Evolutionary conservation across 1,140 invertebrate species (phyloP), one percentile per base, ranked within the genome.

Genomic region (Ostrea denselamellosa): DNA sequence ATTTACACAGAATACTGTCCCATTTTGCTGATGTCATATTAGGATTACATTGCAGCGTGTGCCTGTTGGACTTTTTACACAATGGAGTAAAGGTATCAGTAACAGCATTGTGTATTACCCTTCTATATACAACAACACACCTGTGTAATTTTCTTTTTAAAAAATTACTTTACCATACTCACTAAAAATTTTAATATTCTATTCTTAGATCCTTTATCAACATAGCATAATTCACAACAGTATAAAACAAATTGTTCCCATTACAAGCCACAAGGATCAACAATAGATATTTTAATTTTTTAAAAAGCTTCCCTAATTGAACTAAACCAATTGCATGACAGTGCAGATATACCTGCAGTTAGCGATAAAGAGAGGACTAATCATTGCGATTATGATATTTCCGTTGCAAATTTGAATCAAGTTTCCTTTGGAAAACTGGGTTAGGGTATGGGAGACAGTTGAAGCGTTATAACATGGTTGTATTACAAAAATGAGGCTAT

Each of bases 331-430:
- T 77, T 77, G 25, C 19, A 28, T 77, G 68, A 77, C 68, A 77
- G 28, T 77, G 28, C 28, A 77, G 68, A 77, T 77, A 25, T 77
- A 77, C 68, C 25, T 77, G 68, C 68, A 77, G 8, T 77, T 34
- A 77, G 10, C 2, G 68, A 28, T 28, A 77, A 25, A 5, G 14
- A 77, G 14, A n/a, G 68, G 25, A 22, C 68, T 77, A 77, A 77
- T 77, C 68, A 34, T 77, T 12, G 68, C 17, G 25, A 77, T 77
- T 77, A 77, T 77, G 68, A 34, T 77, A 77, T 77, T 77, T 77
- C 68, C 68, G 68, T 77, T 77, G 68, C 68, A 77, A 77, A 28
- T 77, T 77, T 77, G 68, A 77, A 77, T 77, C 68, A 77, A 77
- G 28, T 77, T 77, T 77, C 68, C 68, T 77, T 77, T 77, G 28